Evolutionary conservation across 23 tunicate species (phyloP).

Genomic region (Halocynthia aurantium): DNA sequence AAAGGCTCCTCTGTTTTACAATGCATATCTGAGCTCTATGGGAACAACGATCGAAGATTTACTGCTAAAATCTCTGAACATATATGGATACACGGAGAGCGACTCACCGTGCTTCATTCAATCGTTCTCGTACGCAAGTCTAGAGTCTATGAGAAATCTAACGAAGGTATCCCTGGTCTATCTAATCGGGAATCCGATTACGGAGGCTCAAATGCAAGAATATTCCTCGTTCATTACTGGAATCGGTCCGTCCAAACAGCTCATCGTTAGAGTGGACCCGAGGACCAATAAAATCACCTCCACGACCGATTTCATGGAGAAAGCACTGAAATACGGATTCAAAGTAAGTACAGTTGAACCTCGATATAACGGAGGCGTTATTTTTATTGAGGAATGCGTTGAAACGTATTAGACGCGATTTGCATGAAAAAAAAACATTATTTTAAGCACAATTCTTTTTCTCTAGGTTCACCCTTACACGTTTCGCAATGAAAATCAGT

Average conservation of each 20-base stretch:
- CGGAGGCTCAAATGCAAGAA: constrained; percentile 17
- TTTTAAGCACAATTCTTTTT: too few relatives aligned
- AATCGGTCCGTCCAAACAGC: constrained; percentile 55
- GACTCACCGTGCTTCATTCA: constrained; percentile 77
- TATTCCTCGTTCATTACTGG: constrained; percentile 26
- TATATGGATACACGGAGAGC: constrained; percentile 48
- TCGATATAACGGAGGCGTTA: too few relatives aligned
- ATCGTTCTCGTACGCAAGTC: constrained; percentile 53
- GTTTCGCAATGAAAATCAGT: constrained; percentile 77
- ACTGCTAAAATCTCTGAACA: constrained; percentile 38
- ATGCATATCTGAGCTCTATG: constrained; percentile 7
- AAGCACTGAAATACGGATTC: constrained; percentile 40
- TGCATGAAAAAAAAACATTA: too few relatives aligned
- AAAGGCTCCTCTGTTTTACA: constrained; percentile 57
- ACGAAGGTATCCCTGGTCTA: constrained; percentile 59
- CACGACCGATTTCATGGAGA: constrained; percentile 38
- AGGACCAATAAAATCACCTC: constrained; percentile 20
- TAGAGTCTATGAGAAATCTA: constrained; percentile 37
- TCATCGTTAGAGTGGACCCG: constrained; percentile 45
- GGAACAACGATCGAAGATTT: constrained; percentile 78
- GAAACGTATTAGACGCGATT: too few relatives aligned
- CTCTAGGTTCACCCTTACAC: constrained; percentile 87
- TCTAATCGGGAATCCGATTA: constrained; percentile 15
- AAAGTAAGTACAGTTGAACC: constrained; percentile 48
- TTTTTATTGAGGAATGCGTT: too few relatives aligned